Evolutionary conservation across 2,797 vertebrate genomes (phyloP), one percentile per base, ranked within the genome.

Genomic region (Corythornis leucogaster): DNA sequence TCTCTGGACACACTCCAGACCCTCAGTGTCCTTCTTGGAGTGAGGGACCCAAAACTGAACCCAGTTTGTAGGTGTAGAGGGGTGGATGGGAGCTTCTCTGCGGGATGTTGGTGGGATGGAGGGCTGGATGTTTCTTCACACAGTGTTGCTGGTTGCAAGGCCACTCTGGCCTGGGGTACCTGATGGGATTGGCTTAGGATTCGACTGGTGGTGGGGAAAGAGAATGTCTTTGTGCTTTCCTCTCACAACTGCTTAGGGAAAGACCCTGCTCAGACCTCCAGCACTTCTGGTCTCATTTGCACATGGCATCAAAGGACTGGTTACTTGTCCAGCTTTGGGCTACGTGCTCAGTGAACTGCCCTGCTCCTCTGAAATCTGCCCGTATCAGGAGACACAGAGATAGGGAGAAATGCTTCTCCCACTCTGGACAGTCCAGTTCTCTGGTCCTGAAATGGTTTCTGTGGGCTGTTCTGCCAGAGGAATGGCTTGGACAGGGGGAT

Each of bases 381-480:
- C 0, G 0, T 33, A 13, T 4, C 45, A 17, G 13, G 26, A 30
- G 68, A 17, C 25, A 18, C 5, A 4, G 0, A 21, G 20, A 3
- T 3, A 1, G 1, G 31, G 30, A 55, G 55, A 54, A 78, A 43
- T 0, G 2, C 33, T 68, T 38, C 50, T 80, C 42, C 46, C 12
- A 35, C 16, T 77, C 62, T 51, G 22, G 7, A 3, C 33, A 11
- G n/a, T 15, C 42, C 48, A 17, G 50, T 31, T 57, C 76, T 70
- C 12, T 20, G 42, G 14, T 31, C 81, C 50, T 48, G 67, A 51
- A 76, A 2, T 2, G 12, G 15, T 9, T 81, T 51, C 33, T 73
- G 84, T 12, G 40, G 35, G 10, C 55, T 48, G 45, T 15, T 55
- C 26, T 66, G 33, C 22, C 16, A 12, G 61, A 38, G 48, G 38